phyloP scores from a whole-genome alignment of 2,797 vertebrate species.

The Astyanax mexicanus region DNA sequence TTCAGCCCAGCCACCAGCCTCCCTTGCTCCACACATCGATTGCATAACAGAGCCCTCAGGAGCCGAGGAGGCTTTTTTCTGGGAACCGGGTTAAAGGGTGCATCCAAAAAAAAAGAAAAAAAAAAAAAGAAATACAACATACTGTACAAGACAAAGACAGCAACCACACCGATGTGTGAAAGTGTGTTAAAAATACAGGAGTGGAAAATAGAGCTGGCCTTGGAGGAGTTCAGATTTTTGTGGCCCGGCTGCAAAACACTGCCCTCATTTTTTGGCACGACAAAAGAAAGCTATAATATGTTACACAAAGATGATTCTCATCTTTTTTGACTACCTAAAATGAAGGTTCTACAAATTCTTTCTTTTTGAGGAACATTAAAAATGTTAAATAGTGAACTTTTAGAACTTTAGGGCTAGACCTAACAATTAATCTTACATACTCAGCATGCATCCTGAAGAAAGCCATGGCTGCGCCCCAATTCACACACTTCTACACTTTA shows the following conservation, averaged over 20 bases:
- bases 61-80: slow-evolving; percentile 62
- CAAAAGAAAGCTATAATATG: neutral
- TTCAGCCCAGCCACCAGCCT: slow-evolving; percentile 71
- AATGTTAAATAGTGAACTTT: too few species aligned
- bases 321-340: neutral
- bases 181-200: neutral
- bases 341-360: too few species aligned
- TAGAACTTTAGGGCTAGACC: too few species aligned
- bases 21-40: slow-evolving; percentile 72
- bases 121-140: neutral
- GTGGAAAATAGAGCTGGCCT: slow-evolving; percentile 1
- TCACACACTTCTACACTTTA: too few species aligned
- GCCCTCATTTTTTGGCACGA: neutral
- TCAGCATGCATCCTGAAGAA: too few species aligned
- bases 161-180: slow-evolving; percentile 27
- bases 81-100: slow-evolving; percentile 55
- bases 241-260: neutral
- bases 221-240: slow-evolving; percentile 13
- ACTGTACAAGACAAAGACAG: slow-evolving; percentile 13
- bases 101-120: neutral
- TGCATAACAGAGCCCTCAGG: slow-evolving; percentile 73
- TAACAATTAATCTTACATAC: too few species aligned
- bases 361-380: too few species aligned
- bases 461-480: too few species aligned
- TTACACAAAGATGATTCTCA: neutral